phyloP scores from a whole-genome alignment of 2,888 invertebrate genomes.

The Dinocampus coccinellae region DNA sequence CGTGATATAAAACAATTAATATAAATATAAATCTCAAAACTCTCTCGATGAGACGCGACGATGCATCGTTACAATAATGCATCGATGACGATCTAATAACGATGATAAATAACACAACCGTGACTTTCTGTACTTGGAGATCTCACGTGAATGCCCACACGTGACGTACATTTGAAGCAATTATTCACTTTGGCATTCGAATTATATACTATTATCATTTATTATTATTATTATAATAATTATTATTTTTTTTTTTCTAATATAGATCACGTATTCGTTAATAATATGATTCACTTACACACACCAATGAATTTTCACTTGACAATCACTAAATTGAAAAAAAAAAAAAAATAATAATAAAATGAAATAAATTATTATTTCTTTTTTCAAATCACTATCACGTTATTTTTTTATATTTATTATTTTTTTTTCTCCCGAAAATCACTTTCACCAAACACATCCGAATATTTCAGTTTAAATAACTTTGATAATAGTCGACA shows the following conservation, averaged over 20 bases:
- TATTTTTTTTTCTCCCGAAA: slow-evolving; percentile 7
- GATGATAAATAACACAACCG: slow-evolving; percentile 36
- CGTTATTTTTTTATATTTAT: background rate
- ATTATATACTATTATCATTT: background rate
- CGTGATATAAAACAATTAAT: background rate
- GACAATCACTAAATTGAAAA: background rate
- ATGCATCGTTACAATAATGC: slow-evolving; percentile 56
- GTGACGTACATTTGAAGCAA: slow-evolving; percentile 59
- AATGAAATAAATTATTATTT: background rate
- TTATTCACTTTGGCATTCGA: slow-evolving; percentile 45
- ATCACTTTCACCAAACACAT: slow-evolving; percentile 20
- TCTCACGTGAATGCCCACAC: slow-evolving; percentile 51
- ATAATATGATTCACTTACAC: background rate
- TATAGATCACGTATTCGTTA: background rate
- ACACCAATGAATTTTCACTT: background rate
- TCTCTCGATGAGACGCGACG: slow-evolving; percentile 59
- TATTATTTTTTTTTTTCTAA: background rate
- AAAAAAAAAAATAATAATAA: no score
- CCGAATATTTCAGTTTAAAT: background rate
- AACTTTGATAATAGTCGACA: background rate
- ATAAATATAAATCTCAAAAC: slow-evolving; percentile 47
- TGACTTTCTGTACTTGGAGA: slow-evolving; percentile 33
- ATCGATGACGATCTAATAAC: slow-evolving; percentile 51
- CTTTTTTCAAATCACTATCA: background rate
- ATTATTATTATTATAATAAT: background rate